Conservation (phyloP, 1,140 invertebrate genomes). For the Chlorops oryzae region DNA sequence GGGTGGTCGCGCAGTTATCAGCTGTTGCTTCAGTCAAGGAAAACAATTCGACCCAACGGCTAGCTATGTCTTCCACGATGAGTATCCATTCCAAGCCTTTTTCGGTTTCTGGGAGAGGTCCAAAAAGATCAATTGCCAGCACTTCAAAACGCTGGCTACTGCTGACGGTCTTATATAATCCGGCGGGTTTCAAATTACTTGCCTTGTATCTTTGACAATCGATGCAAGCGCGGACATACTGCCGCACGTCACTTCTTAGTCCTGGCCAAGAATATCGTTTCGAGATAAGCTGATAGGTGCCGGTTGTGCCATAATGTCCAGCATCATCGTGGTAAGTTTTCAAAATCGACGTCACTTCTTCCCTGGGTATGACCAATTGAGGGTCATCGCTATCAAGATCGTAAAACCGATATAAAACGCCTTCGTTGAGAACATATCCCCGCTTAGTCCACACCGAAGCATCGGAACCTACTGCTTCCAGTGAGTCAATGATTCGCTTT, state of each 20-base stretch:
- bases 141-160: constrained; percentile 28
- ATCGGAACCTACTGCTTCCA: constrained; percentile 7
- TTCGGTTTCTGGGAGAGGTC: constrained; percentile 24
- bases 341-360: too few species aligned
- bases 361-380: too few species aligned
- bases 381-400: background rate
- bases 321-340: too few species aligned
- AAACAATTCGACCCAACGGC: constrained; percentile 25
- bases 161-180: constrained; percentile 15
- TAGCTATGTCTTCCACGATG: constrained; percentile 32
- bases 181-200: constrained; percentile 18
- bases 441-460: constrained; percentile 6
- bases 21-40: constrained; percentile 9
- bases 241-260: too few species aligned
- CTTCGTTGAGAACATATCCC: constrained; percentile 15
- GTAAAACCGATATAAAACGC: constrained; percentile 9
- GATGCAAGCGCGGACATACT: background rate
- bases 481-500: constrained; percentile 6
- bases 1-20: background rate
- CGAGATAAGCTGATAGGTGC: too few species aligned
- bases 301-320: too few species aligned
- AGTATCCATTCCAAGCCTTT: constrained; percentile 33
- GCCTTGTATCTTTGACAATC: constrained; percentile 14
- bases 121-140: constrained; percentile 32
- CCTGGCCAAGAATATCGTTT: too few species aligned